These are phyloP conservation scores for Abramis brama DNA, from an alignment of 2,113 vertebrate species.

Conservation along the genomic window DNA sequence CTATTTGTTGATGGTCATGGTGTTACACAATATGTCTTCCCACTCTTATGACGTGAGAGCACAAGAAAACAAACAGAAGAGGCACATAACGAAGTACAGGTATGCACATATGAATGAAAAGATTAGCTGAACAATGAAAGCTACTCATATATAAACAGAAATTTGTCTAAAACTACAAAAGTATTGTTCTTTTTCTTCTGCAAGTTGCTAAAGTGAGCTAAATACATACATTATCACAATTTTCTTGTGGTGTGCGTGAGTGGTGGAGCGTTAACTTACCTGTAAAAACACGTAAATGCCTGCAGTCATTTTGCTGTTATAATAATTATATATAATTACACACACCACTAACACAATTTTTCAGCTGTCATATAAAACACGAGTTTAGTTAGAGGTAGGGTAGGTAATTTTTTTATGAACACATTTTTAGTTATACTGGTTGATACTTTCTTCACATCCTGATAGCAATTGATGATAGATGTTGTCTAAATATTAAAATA, in stretches of 20 bases:
- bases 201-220: not conserved
- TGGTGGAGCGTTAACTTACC: not conserved
- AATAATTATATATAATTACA: not conserved
- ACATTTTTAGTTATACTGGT: too few species aligned
- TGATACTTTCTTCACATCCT: too few species aligned
- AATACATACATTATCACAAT: not conserved
- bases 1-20: conserved; percentile 9
- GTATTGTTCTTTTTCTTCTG: not conserved
- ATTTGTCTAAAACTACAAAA: not conserved
- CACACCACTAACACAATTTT: not conserved
- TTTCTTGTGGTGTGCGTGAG: not conserved
- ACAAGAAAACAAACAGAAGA: not conserved
- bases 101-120: not conserved
- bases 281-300: not conserved
- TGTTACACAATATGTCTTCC: conserved; percentile 24
- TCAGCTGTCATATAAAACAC: not conserved
- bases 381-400: not conserved
- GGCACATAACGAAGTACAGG: not conserved
- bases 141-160: not conserved
- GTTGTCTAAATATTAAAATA: too few species aligned
- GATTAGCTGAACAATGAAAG: not conserved
- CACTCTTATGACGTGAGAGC: not conserved
- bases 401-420: too few species aligned
- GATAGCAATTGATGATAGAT: too few species aligned
- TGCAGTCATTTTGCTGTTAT: not conserved